Base-by-base conservation (phyloP, 2,888 invertebrate genomes). In the Alitta virens region DNA sequence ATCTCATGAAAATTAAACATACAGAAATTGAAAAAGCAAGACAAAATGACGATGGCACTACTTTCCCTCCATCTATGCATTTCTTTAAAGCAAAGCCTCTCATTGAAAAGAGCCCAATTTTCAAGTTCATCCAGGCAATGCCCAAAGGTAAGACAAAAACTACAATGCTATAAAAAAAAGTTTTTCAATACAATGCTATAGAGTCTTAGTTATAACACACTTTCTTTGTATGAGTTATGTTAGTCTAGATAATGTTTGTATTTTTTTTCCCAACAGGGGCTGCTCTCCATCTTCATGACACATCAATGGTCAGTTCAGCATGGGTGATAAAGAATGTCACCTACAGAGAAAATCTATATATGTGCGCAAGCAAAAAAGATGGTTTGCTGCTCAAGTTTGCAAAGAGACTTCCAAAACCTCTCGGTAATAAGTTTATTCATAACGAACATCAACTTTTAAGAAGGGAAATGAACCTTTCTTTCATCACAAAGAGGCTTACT, bases 321-420 rank as follows among this genome's bases (percentile, higher is more conserved):
- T 78, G 78, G 78, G 56, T 79, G 49, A 71, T 79, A 23, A 68
- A 71, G 58, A 75, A 75, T 61, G 76, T 69, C 18, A 78, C 79
- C n/a, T 78, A 78, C 63, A 68, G 74, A 18, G 66, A 68, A 14
- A 57, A 78, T 60, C 74, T 74, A 56, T 79, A 78, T 66, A 76
- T 78, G 74, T 78, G 79, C 49, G 58, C 54, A 25, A 64, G 70
- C 55, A 59, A 60, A 33, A 60, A 65, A 2, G 62, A 64, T 2
- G 40, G 58, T 24, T 66, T 72, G 0, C 49, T 66, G n/a, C 75
- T 73, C 65, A 65, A 66, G 21, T 75, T 74, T 64, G 74, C 65
- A 42, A n/a, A 52, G 3, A 64, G 58, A 3, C 50, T 40, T 2
- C 71, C 73, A 14, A 68, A 70, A 24, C 14, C 2, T n/a, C n/a